Percentiles rank a stretch among this genome's conserved stretches.
These are phyloP conservation scores for Calosoma granatense DNA, from an alignment of 1,140 invertebrate species.

Conservation along the genomic window DNA sequence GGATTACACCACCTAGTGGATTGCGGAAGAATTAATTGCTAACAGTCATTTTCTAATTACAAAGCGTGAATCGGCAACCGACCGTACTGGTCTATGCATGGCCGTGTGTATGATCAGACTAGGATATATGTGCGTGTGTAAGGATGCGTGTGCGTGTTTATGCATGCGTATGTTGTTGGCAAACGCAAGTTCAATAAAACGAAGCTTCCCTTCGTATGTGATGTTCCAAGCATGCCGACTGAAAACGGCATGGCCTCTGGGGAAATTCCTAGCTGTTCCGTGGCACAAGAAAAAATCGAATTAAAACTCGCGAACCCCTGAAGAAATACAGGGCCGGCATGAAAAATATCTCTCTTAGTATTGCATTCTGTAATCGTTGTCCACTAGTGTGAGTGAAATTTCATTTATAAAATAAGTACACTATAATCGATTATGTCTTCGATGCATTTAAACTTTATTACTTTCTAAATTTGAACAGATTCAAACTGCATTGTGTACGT, in stretches of 20 bases:
- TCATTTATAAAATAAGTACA: too few species aligned
- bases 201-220: neutral
- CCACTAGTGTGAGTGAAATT: too few species aligned
- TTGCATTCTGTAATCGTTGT: too few species aligned
- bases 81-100: too few species aligned
- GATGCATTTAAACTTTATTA: too few species aligned
- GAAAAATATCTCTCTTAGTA: too few species aligned
- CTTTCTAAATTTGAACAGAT: too few species aligned
- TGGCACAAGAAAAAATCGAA: neutral
- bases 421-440: too few species aligned
- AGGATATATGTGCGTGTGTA: neutral
- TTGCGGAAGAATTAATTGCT: neutral
- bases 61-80: too few species aligned
- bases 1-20: neutral
- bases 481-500: too few species aligned
- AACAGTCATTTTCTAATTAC: too few species aligned
- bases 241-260: neutral
- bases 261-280: constrained; percentile 1
- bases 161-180: neutral
- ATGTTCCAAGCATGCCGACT: neutral
- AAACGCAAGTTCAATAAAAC: neutral
- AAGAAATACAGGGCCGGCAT: neutral
- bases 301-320: neutral
- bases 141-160: neutral
- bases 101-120: too few species aligned